These are phyloP conservation scores for Hesperophylax magnus DNA, from an alignment of 1,140 invertebrate genomes.

Conservation along the genomic window DNA sequence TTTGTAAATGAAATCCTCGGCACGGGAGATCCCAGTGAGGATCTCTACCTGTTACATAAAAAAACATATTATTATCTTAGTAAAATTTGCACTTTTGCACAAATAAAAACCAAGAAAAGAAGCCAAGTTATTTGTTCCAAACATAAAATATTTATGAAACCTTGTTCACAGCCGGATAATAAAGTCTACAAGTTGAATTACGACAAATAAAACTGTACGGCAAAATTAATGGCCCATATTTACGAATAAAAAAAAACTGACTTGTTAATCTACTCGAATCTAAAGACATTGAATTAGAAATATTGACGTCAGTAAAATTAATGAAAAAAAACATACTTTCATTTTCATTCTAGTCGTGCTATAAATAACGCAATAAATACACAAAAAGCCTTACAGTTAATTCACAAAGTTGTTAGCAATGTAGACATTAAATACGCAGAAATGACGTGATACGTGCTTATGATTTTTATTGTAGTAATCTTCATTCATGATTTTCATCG, in stretches of 20 bases:
- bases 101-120: too few species aligned
- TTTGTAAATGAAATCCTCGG: too few species aligned
- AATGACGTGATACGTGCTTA: too few species aligned
- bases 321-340: neutral
- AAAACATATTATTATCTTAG: too few species aligned
- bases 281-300: neutral
- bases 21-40: too few species aligned
- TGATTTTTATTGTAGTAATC: too few species aligned
- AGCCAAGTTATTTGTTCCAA: neutral
- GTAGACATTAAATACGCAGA: too few species aligned
- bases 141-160: neutral
- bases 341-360: constrained; percentile 9
- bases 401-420: too few species aligned
- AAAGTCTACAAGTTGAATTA: neutral
- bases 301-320: neutral
- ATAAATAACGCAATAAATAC: neutral
- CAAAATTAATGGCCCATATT: too few species aligned
- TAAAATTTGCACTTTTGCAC: too few species aligned
- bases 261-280: neutral
- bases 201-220: neutral
- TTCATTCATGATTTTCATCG: too few species aligned
- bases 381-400: neutral
- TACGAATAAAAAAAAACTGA: neutral
- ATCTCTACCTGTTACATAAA: too few species aligned
- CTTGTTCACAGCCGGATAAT: neutral